Conservation (phyloP, 2,888 invertebrate genomes). For the Celastrina argiolus region DNA sequence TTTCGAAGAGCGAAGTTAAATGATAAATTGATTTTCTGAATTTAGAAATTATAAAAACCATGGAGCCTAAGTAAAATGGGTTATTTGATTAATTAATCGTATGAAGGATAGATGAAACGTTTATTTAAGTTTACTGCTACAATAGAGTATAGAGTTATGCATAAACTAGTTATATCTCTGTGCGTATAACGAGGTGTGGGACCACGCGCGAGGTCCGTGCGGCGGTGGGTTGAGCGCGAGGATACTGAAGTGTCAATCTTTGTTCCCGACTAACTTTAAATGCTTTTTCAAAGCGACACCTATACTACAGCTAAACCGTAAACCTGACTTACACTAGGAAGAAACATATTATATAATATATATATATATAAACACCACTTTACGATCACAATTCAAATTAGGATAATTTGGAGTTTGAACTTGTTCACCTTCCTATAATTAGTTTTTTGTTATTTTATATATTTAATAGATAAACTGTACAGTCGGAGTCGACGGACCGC, state of each 20-base stretch:
- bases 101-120: background rate
- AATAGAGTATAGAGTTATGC: background rate
- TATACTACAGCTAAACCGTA: conserved; percentile 2
- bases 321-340: conserved; percentile 15
- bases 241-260: background rate
- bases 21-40: too few species aligned
- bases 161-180: conserved; percentile 1
- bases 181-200: conserved; percentile 19
- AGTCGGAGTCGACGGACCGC: background rate
- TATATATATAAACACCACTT: conserved; percentile 1
- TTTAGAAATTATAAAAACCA: too few species aligned
- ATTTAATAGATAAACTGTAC: background rate
- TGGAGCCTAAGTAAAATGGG: background rate
- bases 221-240: conserved; percentile 1
- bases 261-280: background rate
- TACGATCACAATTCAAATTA: background rate
- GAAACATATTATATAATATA: background rate
- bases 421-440: background rate
- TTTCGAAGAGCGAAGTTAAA: too few species aligned
- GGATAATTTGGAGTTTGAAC: background rate
- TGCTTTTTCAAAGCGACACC: conserved; percentile 13
- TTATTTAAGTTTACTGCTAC: background rate
- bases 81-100: background rate
- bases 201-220: background rate
- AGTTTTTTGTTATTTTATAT: background rate